Evolutionary conservation across 2,113 vertebrate species (phyloP), one percentile per base, ranked within the genome.

Genomic region (Clarias gariepinus): DNA sequence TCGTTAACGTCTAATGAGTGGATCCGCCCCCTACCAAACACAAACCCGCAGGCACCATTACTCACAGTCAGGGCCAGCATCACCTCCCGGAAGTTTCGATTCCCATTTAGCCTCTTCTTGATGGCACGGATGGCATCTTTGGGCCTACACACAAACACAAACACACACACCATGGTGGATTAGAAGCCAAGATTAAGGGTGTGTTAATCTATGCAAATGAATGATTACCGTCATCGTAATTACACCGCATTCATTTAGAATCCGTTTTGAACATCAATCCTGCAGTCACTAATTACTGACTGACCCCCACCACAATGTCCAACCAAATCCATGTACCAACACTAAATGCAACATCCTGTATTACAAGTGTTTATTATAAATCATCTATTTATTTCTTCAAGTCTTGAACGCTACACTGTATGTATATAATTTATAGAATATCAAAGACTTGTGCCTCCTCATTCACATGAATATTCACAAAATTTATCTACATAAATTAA

Each of bases 31-130:
- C 68, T 30, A 61, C 19, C 66, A 81, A 57, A 71, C 16, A 21
- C 3, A 0, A 30, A 18, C 61, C 64, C 16, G 3, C 36, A 57
- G 55, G 16, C 25, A 33, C 53, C n/a, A 7, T 16, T 81, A 93
- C 96, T 97, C 92, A 99, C 98, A 53, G 97, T 99, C 78, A 99
- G 94, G 0, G 96, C 97, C 93, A 99, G 94, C 98, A 99, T 99
- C 91, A 99, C 98, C 90, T 99, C 98, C 90, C 98, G 95, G 94
- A 97, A 99, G 93, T 99, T 99, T 91, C 94, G 96, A 94, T 99
- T 99, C 87, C 97, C 97, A 0, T 95, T 95, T 63, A 99, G 95
- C 89, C 98, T 95, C 93, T 99, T 99, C 94, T 97, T 99, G 90
- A 99, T 91, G 0, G 98, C 98, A 41, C 97, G 95, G 91, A 98